Percentiles rank a stretch among this genome's conserved stretches.
Evolutionary conservation across 2,888 invertebrate species (phyloP).

Genomic region (Bellardia pandia): DNA sequence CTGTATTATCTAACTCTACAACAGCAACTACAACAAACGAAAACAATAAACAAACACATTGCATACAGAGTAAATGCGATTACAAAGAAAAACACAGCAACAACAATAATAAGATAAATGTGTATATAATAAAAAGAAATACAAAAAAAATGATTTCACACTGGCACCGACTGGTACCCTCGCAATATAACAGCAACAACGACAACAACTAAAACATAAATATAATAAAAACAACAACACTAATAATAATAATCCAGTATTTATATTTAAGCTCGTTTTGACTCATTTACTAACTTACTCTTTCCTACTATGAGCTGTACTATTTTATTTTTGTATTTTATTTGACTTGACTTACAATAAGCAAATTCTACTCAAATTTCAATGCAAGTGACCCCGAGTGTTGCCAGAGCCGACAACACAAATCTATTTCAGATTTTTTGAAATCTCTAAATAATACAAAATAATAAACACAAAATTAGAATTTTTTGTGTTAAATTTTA

Average conservation of each 20-base stretch:
- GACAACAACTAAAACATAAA: conserved; percentile 18
- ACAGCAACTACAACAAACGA: conserved; percentile 49
- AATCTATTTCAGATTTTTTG: no score
- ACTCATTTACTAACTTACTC: conserved; percentile 51
- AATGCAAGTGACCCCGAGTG: neutral
- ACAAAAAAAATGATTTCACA: conserved; percentile 72
- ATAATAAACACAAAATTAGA: no score
- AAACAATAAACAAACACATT: conserved; percentile 51
- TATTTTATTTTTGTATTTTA: conserved; percentile 34
- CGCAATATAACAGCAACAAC: conserved; percentile 50
- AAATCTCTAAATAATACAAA: no score
- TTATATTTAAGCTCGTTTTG: conserved; percentile 58
- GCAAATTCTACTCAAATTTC: neutral
- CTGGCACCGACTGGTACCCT: conserved; percentile 82
- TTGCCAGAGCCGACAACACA: neutral
- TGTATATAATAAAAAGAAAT: conserved; percentile 64
- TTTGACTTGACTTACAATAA: neutral
- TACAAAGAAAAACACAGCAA: conserved; percentile 64
- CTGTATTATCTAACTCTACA: conserved; percentile 68
- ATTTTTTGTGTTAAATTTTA: no score
- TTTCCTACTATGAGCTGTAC: neutral
- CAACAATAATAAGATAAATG: conserved; percentile 74
- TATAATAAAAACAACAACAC: conserved; percentile 28
- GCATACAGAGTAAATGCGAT: conserved; percentile 58
- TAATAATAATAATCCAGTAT: conserved; percentile 58